A percentile compares a stretch with the other conserved stretches of the same genome.
phyloP scores from a whole-genome alignment of 1,140 invertebrate species.

The Aphidius ervi region DNA sequence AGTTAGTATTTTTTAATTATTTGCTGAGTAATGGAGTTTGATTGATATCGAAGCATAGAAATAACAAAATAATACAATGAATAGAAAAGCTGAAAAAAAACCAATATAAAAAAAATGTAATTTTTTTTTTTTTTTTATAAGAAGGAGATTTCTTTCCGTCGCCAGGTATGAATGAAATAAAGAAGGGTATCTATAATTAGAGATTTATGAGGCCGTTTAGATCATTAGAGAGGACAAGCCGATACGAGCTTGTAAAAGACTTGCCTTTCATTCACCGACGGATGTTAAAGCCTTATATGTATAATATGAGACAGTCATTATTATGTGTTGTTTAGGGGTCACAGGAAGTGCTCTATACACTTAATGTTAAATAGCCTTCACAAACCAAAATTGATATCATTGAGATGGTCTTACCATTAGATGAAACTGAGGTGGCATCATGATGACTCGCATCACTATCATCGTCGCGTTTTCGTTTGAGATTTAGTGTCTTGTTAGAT shows the following conservation, averaged over 20 bases:
- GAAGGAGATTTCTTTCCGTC: too few species aligned
- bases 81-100: not conserved
- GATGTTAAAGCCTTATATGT: too few species aligned
- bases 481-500: slow-evolving; percentile 26
- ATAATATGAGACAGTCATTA: too few species aligned
- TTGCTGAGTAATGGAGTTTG: too few species aligned
- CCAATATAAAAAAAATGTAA: too few species aligned
- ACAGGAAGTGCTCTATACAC: too few species aligned
- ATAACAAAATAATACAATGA: too few species aligned
- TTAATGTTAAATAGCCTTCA: not conserved
- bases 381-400: not conserved
- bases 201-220: slow-evolving; percentile 16
- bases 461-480: slow-evolving; percentile 47
- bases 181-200: not conserved
- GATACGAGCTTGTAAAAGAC: too few species aligned
- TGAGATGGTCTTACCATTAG: slow-evolving; percentile 42
- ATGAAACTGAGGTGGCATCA: slow-evolving; percentile 47
- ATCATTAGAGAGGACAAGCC: slow-evolving; percentile 32
- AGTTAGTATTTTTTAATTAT: too few species aligned
- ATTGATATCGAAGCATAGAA: too few species aligned
- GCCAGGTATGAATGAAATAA: slow-evolving; percentile 31
- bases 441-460: slow-evolving; percentile 51
- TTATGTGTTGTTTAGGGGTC: too few species aligned
- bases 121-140: not conserved
- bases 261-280: too few species aligned